Conservation (phyloP, 2,797 vertebrate species). For the Threskiornis aethiopicus region DNA sequence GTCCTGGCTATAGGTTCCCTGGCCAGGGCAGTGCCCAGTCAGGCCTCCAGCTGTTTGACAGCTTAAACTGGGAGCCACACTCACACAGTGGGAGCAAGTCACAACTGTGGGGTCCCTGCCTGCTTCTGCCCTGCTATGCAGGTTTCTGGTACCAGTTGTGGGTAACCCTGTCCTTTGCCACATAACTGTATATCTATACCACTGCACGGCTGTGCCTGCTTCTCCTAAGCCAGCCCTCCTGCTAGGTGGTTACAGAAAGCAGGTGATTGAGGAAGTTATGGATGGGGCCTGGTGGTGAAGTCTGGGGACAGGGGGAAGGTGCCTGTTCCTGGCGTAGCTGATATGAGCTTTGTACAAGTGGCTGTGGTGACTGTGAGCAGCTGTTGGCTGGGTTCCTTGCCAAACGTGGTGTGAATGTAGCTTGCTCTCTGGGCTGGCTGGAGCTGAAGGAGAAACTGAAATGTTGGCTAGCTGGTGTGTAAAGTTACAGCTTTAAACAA, state of each 20-base stretch:
- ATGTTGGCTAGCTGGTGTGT: neutral
- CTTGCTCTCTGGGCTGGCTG: neutral
- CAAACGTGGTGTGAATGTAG: neutral
- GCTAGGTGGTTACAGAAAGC: neutral
- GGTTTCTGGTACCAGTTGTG: neutral
- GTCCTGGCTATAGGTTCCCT: neutral
- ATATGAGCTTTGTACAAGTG: neutral
- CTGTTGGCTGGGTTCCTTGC: neutral
- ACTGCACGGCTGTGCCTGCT: neutral
- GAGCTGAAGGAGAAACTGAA: neutral
- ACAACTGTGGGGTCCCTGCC: neutral
- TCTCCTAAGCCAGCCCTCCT: neutral
- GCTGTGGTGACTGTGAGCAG: neutral
- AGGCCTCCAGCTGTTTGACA: neutral
- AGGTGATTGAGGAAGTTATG: neutral
- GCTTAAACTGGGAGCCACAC: neutral
- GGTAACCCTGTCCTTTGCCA: neutral
- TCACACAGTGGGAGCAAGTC: neutral
- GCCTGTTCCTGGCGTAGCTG: rapidly evolving
- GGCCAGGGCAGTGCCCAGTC: neutral
- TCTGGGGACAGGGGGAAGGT: neutral
- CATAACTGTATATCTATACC: rapidly evolving
- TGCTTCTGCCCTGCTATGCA: neutral
- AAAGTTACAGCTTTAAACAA: neutral
- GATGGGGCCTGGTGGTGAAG: neutral